These are phyloP conservation scores for Cantharis flavilabris DNA, from an alignment of 2,888 invertebrate genomes.

Conservation along the genomic window DNA sequence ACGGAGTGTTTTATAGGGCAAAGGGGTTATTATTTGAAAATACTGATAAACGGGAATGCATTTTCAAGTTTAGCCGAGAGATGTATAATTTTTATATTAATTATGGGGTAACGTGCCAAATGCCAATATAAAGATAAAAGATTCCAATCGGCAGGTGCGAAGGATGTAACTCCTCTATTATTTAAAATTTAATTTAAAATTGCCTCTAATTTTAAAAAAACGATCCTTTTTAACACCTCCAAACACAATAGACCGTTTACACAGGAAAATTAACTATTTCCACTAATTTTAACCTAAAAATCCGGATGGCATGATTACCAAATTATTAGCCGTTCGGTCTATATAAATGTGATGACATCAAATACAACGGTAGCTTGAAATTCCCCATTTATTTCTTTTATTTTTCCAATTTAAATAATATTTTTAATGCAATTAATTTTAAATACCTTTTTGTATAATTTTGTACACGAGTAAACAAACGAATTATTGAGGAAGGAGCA, in stretches of 20 bases:
- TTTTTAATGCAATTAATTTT: background rate
- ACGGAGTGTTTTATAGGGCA: conserved; percentile 23
- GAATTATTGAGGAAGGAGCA: background rate
- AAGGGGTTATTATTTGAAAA: conserved; percentile 31
- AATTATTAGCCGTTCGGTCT: too few relatives aligned
- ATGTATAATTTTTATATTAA: conserved; percentile 42
- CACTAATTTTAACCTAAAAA: too few relatives aligned
- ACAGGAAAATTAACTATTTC: background rate
- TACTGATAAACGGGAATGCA: conserved; percentile 28
- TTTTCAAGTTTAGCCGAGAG: conserved; percentile 22
- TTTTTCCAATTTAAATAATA: background rate
- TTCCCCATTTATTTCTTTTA: background rate
- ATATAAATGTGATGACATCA: background rate
- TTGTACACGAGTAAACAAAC: background rate
- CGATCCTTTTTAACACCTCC: background rate
- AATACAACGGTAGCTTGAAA: background rate
- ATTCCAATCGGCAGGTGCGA: conserved; percentile 36
- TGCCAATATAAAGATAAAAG: conserved; percentile 36
- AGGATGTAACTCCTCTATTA: conserved; percentile 33
- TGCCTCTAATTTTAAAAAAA: conserved; percentile 17
- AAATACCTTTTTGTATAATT: background rate
- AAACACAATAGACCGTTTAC: conserved; percentile 23
- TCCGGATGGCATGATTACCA: too few relatives aligned
- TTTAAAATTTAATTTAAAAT: conserved; percentile 34
- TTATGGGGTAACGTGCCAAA: conserved; percentile 40